phyloP scores from a whole-genome alignment of 2,888 invertebrate species.

The Tuta absoluta region DNA sequence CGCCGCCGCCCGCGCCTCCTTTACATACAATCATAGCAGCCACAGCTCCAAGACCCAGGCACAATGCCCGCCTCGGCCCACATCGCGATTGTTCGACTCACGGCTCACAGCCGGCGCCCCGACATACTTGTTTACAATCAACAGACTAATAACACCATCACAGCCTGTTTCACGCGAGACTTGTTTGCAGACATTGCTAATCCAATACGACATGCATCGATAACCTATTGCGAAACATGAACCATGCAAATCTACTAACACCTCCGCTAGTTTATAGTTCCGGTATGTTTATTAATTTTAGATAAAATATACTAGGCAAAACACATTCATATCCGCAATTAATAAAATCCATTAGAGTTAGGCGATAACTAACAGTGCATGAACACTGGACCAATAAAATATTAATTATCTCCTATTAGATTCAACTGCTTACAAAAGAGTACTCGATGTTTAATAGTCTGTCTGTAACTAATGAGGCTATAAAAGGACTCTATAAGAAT shows the following conservation, averaged over 20 bases:
- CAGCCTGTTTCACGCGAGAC: constrained; percentile 45
- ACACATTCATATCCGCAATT: neutral
- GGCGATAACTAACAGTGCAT: constrained; percentile 7
- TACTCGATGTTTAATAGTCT: neutral
- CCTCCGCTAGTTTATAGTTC: constrained; percentile 1
- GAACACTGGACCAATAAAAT: constrained; percentile 11
- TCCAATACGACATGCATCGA: constrained; percentile 26
- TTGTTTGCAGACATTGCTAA: constrained; percentile 23
- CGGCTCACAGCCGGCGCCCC: constrained; percentile 59
- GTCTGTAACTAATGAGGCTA: neutral
- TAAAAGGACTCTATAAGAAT: constrained; percentile 3
- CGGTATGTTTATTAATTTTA: constrained; percentile 12
- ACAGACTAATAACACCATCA: constrained; percentile 66
- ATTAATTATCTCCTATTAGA: neutral
- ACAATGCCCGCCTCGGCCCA: constrained; percentile 59
- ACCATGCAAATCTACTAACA: constrained; percentile 15
- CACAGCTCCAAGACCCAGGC: constrained; percentile 43
- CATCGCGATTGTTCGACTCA: constrained; percentile 75
- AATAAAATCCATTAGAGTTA: constrained; percentile 5
- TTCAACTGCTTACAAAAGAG: neutral
- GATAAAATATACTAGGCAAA: neutral
- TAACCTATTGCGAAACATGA: constrained; percentile 17
- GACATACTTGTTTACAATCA: constrained; percentile 67
- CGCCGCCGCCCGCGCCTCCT: constrained; percentile 73
- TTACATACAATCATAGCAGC: constrained; percentile 75